A percentile compares a stretch with the other conserved stretches of the same genome.
Evolutionary conservation across 2,797 vertebrate genomes (phyloP).

Genomic region (Gymnothorax reevesii): DNA sequence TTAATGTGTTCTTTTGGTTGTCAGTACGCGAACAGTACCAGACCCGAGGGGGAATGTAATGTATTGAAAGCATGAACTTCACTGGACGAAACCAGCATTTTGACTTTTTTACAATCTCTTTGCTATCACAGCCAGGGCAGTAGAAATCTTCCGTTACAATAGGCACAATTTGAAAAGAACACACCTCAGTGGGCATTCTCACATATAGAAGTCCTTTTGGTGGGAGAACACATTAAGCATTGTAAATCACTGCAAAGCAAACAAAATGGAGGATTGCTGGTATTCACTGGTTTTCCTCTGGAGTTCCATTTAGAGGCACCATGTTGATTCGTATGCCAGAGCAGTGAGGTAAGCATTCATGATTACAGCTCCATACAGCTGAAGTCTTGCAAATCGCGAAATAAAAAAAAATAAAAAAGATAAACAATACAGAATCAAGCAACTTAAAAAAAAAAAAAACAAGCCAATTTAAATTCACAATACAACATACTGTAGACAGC

Average conservation of each 20-base stretch:
- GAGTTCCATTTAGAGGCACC: neutral
- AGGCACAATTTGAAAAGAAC: neutral
- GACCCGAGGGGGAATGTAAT: neutral
- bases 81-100: neutral
- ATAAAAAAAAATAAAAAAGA: too few species aligned
- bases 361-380: too few species aligned
- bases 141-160: neutral
- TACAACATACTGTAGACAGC: too few species aligned
- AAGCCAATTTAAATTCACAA: too few species aligned
- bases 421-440: too few species aligned
- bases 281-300: neutral
- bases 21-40: neutral
- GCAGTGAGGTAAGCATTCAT: too few species aligned
- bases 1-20: neutral
- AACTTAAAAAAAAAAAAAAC: too few species aligned
- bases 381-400: too few species aligned
- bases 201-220: neutral
- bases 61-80: neutral
- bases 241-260: neutral
- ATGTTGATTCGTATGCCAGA: too few species aligned
- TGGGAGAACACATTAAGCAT: neutral
- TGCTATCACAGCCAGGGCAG: neutral
- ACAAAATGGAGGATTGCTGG: neutral
- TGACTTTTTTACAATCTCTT: neutral
- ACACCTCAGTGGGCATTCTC: neutral